Base-by-base conservation (phyloP, 2,797 vertebrate species). In the Coilia nasus region DNA sequence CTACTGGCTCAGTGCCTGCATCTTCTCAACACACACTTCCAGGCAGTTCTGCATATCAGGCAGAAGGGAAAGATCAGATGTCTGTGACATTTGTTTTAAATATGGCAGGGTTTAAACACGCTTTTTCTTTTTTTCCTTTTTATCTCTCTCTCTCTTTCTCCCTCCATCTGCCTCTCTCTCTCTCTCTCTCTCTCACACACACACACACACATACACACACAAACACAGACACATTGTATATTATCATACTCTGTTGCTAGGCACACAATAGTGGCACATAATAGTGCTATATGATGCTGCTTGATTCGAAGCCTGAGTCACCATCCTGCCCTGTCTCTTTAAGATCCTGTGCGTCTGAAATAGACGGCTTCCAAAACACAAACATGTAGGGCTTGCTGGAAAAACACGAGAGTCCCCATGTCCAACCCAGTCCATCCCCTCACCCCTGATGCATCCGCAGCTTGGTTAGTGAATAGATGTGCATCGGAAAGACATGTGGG, bases 401-500 rank as follows among this genome's bases (percentile, higher is more conserved):
- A 67, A 67, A 67, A 41, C 14, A 9, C 17, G 35, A 14, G 67
- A 15, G 25, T 31, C 25, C 67, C 28, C 3, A 12, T 75, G 28
- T 35, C 67, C 67, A 17, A 10, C 0, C 3, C 14, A 17, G 71
- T 44, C 71, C 71, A 41, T 78, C 71, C 35, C 21, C 71, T 78
- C 10, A 7, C 0, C 31, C 35, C 28, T 71, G n/a, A 15, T 62
- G 54, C 50, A 64, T 82, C 85, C 88, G 85, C 78, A 85, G 90
- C 86, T 85, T 67, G 47, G 78, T 81, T 88, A 87, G 88, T 80
- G 83, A 87, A 87, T 90, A 88, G 92, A 92, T 90, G 92, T 91
- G 92, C 89, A 89, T 92, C 87, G 91, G 88, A 89, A 85, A 86
- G 82, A 92, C 84, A 93, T 93, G 90, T 93, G 91, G 92, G 93